phyloP scores from a whole-genome alignment of 2,797 vertebrate genomes.

The Xerus rutilus region DNA sequence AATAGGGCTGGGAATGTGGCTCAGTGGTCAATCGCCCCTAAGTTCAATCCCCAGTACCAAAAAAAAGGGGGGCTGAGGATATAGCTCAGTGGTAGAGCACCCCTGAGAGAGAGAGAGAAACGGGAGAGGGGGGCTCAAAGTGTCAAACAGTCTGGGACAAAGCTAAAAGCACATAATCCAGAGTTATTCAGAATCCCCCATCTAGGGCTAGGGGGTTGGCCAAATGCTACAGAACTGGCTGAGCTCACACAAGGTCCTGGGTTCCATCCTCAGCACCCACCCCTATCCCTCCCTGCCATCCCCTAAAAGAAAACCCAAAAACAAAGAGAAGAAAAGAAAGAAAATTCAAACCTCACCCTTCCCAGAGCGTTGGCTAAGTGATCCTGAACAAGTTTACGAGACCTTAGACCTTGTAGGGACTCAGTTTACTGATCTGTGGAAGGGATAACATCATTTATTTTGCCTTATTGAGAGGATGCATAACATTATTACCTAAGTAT shows the following conservation, averaged over 20 bases:
- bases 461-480: not conserved
- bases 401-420: not conserved
- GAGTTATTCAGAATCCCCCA: not conserved
- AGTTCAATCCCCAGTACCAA: too few species aligned
- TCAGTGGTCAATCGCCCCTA: too few species aligned
- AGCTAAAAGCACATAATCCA: not conserved
- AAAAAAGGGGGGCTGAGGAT: too few species aligned
- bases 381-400: not conserved
- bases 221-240: not conserved
- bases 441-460: not conserved
- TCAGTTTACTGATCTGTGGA: not conserved
- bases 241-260: not conserved
- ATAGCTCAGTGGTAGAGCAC: too few species aligned
- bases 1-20: too few species aligned
- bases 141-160: not conserved
- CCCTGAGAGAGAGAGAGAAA: too few species aligned
- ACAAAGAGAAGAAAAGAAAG: not conserved
- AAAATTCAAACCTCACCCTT: constrained; percentile 2
- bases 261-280: not conserved
- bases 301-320: too few species aligned
- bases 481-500: not conserved
- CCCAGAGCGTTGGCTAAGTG: not conserved
- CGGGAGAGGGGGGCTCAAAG: not conserved
- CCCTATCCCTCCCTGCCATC: too few species aligned
- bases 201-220: too few species aligned